phyloP scores from a whole-genome alignment of 2,888 invertebrate species.

The Tribolium freemani region DNA sequence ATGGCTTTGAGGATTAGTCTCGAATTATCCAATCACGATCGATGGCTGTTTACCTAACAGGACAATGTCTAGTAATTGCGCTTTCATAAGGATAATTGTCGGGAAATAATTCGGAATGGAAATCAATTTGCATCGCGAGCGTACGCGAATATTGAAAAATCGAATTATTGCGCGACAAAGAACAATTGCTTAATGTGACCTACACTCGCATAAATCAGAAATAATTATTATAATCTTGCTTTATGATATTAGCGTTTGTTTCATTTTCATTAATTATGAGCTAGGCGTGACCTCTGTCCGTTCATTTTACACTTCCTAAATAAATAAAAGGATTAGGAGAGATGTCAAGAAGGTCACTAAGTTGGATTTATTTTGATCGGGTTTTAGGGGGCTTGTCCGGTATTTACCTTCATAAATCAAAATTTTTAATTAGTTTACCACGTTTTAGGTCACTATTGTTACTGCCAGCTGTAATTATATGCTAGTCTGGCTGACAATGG shows the following conservation, averaged over 20 bases:
- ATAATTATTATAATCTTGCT: background rate
- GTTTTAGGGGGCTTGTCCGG: conserved; percentile 2
- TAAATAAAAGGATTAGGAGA: background rate
- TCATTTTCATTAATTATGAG: background rate
- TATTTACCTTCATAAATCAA: conserved; percentile 24
- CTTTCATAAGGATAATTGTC: conserved; percentile 52
- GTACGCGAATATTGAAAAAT: conserved; percentile 42
- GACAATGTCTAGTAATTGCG: conserved; percentile 47
- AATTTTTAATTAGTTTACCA: conserved; percentile 13
- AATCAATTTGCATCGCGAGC: conserved; percentile 61
- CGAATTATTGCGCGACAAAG: conserved; percentile 37
- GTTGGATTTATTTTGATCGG: background rate
- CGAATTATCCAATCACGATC: conserved; percentile 55
- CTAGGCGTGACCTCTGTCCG: background rate
- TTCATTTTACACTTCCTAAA: background rate
- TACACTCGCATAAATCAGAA: background rate
- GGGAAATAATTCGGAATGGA: conserved; percentile 55
- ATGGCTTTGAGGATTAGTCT: conserved; percentile 53
- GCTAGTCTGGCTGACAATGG: background rate
- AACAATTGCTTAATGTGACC: conserved; percentile 57
- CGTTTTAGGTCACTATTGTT: background rate
- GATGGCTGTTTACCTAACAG: conserved; percentile 46
- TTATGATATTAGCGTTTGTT: background rate
- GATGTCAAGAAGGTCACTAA: background rate
- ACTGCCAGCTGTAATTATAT: background rate